Percentiles rank a stretch among this genome's conserved stretches.
These are phyloP conservation scores for Podarcis siculus DNA, from an alignment of 2,797 vertebrate genomes.

Conservation along the genomic window DNA sequence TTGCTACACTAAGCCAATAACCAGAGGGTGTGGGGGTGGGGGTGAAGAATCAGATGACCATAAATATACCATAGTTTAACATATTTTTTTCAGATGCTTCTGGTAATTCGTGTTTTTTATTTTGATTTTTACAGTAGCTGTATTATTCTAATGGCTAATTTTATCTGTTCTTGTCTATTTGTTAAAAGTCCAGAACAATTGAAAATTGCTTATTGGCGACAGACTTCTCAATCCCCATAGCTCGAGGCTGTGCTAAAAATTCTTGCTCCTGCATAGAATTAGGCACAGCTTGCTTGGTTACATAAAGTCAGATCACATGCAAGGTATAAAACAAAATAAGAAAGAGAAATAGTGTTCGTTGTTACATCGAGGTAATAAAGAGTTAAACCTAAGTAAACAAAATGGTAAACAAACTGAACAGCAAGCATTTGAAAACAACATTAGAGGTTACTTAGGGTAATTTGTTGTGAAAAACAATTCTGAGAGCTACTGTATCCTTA, in stretches of 20 bases:
- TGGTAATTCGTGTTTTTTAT: conserved; percentile 59
- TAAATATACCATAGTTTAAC: conserved; percentile 54
- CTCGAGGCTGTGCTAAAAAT: conserved; percentile 89
- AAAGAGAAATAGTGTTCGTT: conserved; percentile 61
- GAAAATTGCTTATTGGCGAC: conserved; percentile 79
- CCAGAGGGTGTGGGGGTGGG: conserved; percentile 41
- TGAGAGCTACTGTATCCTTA: background rate
- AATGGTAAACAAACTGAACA: conserved; percentile 43
- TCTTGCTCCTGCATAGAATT: conserved; percentile 93
- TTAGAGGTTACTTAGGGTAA: background rate
- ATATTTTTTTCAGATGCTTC: conserved; percentile 69
- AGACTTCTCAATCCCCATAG: conserved; percentile 83
- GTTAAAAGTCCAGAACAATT: conserved; percentile 77
- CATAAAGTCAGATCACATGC: conserved; percentile 92
- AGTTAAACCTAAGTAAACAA: conserved; percentile 58
- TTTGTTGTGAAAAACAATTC: background rate
- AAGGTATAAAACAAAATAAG: conserved; percentile 79
- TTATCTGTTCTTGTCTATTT: conserved; percentile 73
- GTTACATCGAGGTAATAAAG: conserved; percentile 71
- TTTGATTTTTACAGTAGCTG: conserved; percentile 64
- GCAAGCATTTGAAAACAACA: conserved; percentile 40
- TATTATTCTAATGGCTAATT: conserved; percentile 78
- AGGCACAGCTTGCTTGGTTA: conserved; percentile 93
- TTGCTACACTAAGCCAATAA: conserved; percentile 62
- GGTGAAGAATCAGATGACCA: conserved; percentile 67